Evolutionary conservation across 1,140 invertebrate species (phyloP), one percentile per base, ranked within the genome.

Genomic region (Neodiprion fabricii): DNA sequence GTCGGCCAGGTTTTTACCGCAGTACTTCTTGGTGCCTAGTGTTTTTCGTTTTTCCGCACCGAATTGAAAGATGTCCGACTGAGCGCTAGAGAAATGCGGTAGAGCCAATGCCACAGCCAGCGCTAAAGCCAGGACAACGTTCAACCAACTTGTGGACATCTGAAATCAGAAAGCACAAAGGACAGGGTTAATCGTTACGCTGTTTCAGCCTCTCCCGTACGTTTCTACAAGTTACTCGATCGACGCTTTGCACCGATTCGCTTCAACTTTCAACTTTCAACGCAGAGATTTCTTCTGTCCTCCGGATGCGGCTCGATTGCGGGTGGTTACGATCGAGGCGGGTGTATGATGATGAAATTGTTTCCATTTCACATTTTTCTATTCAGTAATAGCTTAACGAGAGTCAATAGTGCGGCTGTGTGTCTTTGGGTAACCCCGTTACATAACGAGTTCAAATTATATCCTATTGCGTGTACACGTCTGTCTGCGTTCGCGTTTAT

Each of bases 1-100:
- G 74, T 80, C 84, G 3, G 87, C 82, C 47, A 89, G 80, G 73
- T 82, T 79, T 69, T 81, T 79, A 48, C 88, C 88, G 73, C 88
- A 89, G 74, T 87, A 88, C 69, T 83, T 83, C 23, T 80, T 82
- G 48, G 11, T 7, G 7, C 14, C 68, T 9, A 69, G 11, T 21
- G 14, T 14, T 4, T 14, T 78, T 28, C 81, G 78, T 70, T 85
- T 84, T 72, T 81, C 74, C n/a, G 11, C 53, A 17, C 74, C 71
- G 66, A 76, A 82, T n/a, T 82, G 79, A 17, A 69, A 70, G 1
- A 83, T 66, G 71, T 85, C 81, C 12, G 77, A 78, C 75, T 84
- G 83, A 49, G 81, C 79, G 50, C 79, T 78, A 67, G 77, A 76
- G 61, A 82, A 72, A 75, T 86, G 76, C 28, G 78, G 12, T 68